Evolutionary conservation across 2,113 vertebrate genomes (phyloP).

Genomic region (Myotis brandtii): DNA sequence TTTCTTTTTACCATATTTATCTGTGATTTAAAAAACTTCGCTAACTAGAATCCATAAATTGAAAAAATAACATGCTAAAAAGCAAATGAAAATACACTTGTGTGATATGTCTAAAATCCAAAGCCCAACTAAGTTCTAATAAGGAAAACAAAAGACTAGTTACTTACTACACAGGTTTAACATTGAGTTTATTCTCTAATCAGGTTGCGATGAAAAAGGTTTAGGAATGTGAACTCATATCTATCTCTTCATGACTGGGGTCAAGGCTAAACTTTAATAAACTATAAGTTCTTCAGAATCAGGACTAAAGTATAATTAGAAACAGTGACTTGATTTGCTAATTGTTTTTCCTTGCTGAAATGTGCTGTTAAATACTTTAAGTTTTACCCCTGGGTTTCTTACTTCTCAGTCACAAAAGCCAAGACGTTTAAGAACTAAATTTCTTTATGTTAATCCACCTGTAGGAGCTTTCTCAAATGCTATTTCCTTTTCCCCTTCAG

Average conservation of each 20-base stretch:
- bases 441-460: neutral
- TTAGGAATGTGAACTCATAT: neutral
- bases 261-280: neutral
- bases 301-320: neutral
- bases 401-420: neutral
- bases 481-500: neutral
- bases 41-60: neutral
- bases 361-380: neutral
- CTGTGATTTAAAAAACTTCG: constrained; percentile 47
- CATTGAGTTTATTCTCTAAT: neutral
- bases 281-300: neutral
- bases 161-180: neutral
- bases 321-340: neutral
- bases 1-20: constrained; percentile 14
- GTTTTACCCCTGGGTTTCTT: neutral
- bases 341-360: neutral
- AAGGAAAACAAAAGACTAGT: neutral
- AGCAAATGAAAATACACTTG: neutral
- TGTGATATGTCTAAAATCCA: neutral
- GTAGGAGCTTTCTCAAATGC: neutral
- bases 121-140: neutral
- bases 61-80: constrained; percentile 4
- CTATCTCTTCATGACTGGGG: neutral
- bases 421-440: neutral
- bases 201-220: neutral